Base-by-base conservation (phyloP, 2,888 invertebrate genomes). In the Dexiosoma caninum region DNA sequence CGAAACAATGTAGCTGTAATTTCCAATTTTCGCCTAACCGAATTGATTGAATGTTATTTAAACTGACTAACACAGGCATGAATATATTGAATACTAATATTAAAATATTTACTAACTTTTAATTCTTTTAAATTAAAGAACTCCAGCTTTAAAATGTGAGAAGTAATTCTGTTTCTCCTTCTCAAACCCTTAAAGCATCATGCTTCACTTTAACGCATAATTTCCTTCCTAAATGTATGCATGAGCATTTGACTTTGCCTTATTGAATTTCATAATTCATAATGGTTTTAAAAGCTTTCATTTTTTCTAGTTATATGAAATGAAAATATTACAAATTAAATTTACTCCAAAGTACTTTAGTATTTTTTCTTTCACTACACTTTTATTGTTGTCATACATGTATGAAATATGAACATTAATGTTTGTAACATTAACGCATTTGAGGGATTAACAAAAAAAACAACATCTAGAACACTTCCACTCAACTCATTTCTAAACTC, bases 311-410 rank as follows among this genome's bases (percentile, higher is more conserved):
- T 40, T 35, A 21, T 30, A 42, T 37, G 32, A 30, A 16, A 57
- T 60, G 42, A 78, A 78, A 70, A 12, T 70, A 81, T 78, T 64
- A 75, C 53, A 81, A 81, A 81, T 81, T 81, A 66, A 81, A 81
- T 81, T 81, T 81, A 67, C 66, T 78, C 53, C 14, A 51, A 81
- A 75, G 74, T 71, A 60, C 66, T 81, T 55, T 27, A 37, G 27
- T 37, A 53, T 40, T 55, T 70, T 69, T 27, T 46, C 9, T 40
- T 30, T 37, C 37, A 27, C 10, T 46, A 64, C 10, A 46, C 21
- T 14, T 35, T 44, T 57, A 9, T 51, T 44, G 7, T 35, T 59
- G 14, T 42, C 42, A 32, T 55, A 35, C 23, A 64, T 42, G 21
- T 46, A 51, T 57, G 19, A 59, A 59, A 67, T 66, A 66, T 59